phyloP scores from a whole-genome alignment of 2,797 vertebrate species.

The Sciaenops ocellatus region DNA sequence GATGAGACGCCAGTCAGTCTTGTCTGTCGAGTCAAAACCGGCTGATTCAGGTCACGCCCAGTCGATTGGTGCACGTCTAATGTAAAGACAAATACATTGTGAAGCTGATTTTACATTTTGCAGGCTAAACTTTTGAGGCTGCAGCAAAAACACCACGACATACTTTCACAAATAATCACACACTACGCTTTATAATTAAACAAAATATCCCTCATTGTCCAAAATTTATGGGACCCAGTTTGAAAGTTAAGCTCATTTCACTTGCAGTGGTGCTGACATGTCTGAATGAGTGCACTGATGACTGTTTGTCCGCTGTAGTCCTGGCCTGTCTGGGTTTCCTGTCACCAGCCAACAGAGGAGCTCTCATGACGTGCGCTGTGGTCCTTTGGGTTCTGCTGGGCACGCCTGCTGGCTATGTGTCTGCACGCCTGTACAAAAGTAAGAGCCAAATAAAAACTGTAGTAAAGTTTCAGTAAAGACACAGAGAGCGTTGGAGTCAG shows the following conservation, averaged over 20 bases:
- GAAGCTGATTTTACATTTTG: neutral
- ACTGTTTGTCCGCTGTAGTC: slow-evolving; percentile 81
- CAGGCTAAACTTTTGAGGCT: neutral
- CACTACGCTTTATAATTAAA: too few species aligned
- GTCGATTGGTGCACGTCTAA: too few species aligned
- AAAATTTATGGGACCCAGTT: too few species aligned
- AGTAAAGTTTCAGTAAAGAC: neutral
- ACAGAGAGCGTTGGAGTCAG: neutral
- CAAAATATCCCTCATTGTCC: too few species aligned
- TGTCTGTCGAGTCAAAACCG: too few species aligned
- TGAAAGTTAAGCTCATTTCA: neutral
- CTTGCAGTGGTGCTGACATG: neutral
- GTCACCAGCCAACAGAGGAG: slow-evolving; percentile 93
- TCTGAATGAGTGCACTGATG: slow-evolving; percentile 26
- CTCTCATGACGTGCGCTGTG: slow-evolving; percentile 92
- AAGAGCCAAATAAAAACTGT: slow-evolving; percentile 61
- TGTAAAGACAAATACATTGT: neutral
- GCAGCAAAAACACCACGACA: too few species aligned
- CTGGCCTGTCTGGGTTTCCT: slow-evolving; percentile 98
- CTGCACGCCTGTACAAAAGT: slow-evolving; percentile 94
- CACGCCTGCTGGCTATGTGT: slow-evolving; percentile 92
- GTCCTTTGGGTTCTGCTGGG: slow-evolving; percentile 93
- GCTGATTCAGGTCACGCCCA: too few species aligned
- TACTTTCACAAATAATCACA: too few species aligned
- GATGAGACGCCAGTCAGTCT: too few species aligned